A percentile compares a stretch with the other conserved stretches of the same genome.
Evolutionary conservation across 30 jellyfish, hydroid and myxozoan genomes (phyloP).

Genomic region (Turritopsis rubra): DNA sequence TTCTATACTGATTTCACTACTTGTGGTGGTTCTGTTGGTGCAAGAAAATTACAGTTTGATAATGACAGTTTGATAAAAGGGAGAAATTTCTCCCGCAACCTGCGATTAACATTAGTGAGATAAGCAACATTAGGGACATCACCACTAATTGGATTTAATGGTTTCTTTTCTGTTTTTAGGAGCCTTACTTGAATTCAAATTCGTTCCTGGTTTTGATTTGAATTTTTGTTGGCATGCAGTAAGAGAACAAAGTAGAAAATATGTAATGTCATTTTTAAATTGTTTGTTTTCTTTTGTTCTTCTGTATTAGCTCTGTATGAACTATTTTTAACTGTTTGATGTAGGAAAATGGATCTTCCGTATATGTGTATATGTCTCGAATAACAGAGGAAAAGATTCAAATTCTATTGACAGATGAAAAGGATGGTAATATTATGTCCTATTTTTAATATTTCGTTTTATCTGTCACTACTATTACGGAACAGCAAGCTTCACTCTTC

Average conservation of each 20-base stretch:
- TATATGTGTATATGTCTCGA: slow-evolving; percentile 1
- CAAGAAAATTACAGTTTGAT: no score
- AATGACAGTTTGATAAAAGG: no score
- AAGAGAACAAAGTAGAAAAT: background rate
- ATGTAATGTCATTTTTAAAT: no score
- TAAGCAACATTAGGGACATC: no score
- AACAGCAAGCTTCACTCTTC: no score
- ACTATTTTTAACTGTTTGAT: background rate
- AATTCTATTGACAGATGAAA: background rate
- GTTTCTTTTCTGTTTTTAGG: background rate
- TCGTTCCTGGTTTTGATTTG: background rate
- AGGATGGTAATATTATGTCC: background rate
- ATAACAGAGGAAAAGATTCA: background rate
- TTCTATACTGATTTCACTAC: no score
- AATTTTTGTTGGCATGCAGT: background rate
- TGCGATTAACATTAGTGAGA: no score
- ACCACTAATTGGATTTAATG: no score
- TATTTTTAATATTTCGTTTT: background rate
- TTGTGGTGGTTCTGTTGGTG: no score
- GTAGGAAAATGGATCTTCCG: background rate
- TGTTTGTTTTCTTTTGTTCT: no score
- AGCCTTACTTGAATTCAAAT: background rate
- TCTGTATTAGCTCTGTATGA: background rate
- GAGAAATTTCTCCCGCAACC: no score
- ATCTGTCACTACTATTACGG: no score